phyloP scores from a whole-genome alignment of 2,888 invertebrate genomes.

The Eupithecia exiguata region DNA sequence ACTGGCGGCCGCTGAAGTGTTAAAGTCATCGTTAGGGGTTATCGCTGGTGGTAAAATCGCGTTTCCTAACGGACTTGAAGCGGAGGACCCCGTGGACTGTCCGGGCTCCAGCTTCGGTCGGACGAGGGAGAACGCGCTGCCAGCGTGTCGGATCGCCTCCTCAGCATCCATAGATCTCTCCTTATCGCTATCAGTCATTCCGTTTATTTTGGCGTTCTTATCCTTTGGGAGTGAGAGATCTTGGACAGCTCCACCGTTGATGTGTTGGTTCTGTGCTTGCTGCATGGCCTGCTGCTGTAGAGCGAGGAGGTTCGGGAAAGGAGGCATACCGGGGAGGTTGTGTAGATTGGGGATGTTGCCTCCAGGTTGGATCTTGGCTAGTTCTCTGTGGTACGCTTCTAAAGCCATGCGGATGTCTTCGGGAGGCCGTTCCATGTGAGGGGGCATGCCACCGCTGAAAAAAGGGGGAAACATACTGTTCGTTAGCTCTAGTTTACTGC shows the following conservation, averaged over 20 bases:
- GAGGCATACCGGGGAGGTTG: conserved; percentile 81
- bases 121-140: conserved; percentile 94
- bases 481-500: conserved; percentile 85
- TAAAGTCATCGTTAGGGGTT: conserved; percentile 91
- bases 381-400: conserved; percentile 96
- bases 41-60: conserved; percentile 93
- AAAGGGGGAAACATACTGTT: conserved; percentile 92
- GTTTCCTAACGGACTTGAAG: conserved; percentile 93
- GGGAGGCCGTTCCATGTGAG: conserved; percentile 84
- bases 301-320: conserved; percentile 87
- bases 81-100: conserved; percentile 89
- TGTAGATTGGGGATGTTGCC: conserved; percentile 85
- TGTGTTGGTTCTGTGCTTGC: conserved; percentile 77
- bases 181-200: conserved; percentile 87
- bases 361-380: conserved; percentile 92
- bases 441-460: conserved; percentile 89
- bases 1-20: conserved; percentile 92
- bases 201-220: conserved; percentile 85
- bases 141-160: conserved; percentile 89
- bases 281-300: conserved; percentile 87
- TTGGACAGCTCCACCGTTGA: conserved; percentile 88
- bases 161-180: conserved; percentile 85
- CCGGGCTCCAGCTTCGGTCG: conserved; percentile 93
- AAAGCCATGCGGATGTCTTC: conserved; percentile 95
- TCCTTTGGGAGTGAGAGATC: conserved; percentile 94